Base-by-base conservation (phyloP, 2,888 invertebrate genomes). In the Tenthredo amoena region DNA sequence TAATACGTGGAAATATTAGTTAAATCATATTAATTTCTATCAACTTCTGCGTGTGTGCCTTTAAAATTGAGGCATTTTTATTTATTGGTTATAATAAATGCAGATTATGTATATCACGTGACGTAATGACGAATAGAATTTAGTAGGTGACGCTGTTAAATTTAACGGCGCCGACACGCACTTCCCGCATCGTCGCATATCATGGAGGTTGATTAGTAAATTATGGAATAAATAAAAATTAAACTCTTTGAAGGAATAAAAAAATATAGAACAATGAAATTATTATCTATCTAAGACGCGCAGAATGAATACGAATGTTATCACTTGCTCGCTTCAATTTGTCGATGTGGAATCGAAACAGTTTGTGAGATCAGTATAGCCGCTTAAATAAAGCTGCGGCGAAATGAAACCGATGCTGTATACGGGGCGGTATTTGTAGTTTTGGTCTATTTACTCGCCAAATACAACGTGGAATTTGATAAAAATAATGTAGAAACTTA, bases 31-130 rank as follows among this genome's bases (percentile, higher is more conserved):
- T 15, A 3, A 34, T 34, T 31, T 65, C 34, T 65, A 15, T 58
- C 12, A 65, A 15, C 65, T 65, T 12, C 65, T 34, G 26, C 5
- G 12, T 6, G 18, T 21, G n/a, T 40, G 62, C 62, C 26, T 62
- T 21, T n/a, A 26, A 3, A 62, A 68, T 31, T 12, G 1, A 68
- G 12, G 31, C 47, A 77, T 55, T 18, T n/a, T 50, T 26, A 12
- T 21, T 74, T 9, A 0, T 72, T 77, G 31, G 65, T 81, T 43
- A 9, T 31, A 83, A 83, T 71, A 55, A 83, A 83, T 83, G 68
- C 83, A 50, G 83, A 83, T 68, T 83, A 83, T 83, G 71, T 83
- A 68, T 43, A 71, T 83, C 83, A 83, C 68, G 83, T 71, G 83
- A 83, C 68, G 83, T 31, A 58, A 83, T 83, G 71, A 71, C 83